Conservation (phyloP, 2,888 invertebrate genomes). For the Rhagonycha fulva region DNA sequence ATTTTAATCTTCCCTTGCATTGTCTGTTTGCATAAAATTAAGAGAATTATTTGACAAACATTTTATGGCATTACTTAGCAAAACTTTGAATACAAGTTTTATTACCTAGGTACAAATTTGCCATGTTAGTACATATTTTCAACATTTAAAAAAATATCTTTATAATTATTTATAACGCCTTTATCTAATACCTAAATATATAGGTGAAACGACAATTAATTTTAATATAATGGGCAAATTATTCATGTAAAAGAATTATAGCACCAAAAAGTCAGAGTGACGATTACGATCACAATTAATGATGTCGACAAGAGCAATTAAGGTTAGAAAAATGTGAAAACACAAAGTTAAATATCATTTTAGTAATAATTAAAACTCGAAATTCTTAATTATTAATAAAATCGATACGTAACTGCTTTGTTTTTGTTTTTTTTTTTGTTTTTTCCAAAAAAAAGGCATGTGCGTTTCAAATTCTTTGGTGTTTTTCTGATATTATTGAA, state of each 20-base stretch:
- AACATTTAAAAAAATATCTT: neutral
- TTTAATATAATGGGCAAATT: slow-evolving; percentile 2
- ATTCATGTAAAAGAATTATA: neutral
- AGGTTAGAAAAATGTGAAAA: neutral
- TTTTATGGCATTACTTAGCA: neutral
- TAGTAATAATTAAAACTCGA: neutral
- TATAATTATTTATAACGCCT: neutral
- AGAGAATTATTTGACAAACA: neutral
- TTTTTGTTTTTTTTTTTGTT: neutral
- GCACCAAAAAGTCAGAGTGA: neutral
- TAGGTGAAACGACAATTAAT: slow-evolving; percentile 1
- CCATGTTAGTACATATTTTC: neutral
- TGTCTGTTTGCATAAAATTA: neutral
- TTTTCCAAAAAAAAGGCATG: too few species aligned
- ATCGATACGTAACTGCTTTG: neutral
- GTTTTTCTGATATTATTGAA: too few species aligned
- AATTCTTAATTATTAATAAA: neutral
- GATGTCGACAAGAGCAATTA: neutral
- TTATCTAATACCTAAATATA: neutral
- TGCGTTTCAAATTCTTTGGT: too few species aligned
- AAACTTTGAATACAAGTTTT: neutral
- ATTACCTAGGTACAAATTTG: neutral
- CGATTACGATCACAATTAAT: neutral
- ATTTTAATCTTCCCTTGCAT: neutral
- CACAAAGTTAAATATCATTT: neutral